Base-by-base conservation (phyloP, 2,888 invertebrate species). In the Papilio gigon region DNA sequence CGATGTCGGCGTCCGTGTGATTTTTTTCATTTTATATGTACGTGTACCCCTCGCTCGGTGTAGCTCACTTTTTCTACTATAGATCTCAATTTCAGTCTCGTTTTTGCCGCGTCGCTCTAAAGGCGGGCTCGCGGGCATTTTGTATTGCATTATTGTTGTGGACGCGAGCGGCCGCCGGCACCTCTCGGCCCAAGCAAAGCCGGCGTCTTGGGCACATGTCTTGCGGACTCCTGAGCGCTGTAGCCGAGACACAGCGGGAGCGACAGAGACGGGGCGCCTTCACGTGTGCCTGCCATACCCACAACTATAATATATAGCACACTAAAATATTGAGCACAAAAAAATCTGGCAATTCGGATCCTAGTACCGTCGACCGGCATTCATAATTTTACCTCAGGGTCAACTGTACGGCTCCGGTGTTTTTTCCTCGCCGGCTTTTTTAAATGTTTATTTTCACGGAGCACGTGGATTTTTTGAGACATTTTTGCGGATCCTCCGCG, bases 41-140 rank as follows among this genome's bases (percentile, higher is more conserved):
- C 86, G 92, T 92, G 92, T 92, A 90, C 89, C 92, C 92, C 91
- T 90, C 91, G 90, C 87, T 81, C 88, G 87, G 90, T 89, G 91
- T 91, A 90, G 92, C 92, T 91, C 88, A 89, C 92, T 92, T 92
- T 92, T 92, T 92, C 92, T 92, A 92, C 92, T 92, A 92, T 92
- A 92, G 92, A 92, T 92, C 91, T 90, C 91, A 91, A 90, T 85
- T 91, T 92, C 92, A 92, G 92, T 92, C 90, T 91, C 87, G 92
- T 91, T 92, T 92, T 92, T 92, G 92, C 92, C 92, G 92, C 90
- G 92, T 89, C 84, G 86, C 86, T 90, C 90, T 91, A 87, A 88
- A 91, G 91, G 90, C 90, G 91, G 88, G 84, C 86, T 88, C 87
- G 80, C 87, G 87, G 82, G 85, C 81, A 83, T 87, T 88, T 88